Conservation (phyloP, 2,888 invertebrate genomes). For the Andricus quercusramuli region DNA sequence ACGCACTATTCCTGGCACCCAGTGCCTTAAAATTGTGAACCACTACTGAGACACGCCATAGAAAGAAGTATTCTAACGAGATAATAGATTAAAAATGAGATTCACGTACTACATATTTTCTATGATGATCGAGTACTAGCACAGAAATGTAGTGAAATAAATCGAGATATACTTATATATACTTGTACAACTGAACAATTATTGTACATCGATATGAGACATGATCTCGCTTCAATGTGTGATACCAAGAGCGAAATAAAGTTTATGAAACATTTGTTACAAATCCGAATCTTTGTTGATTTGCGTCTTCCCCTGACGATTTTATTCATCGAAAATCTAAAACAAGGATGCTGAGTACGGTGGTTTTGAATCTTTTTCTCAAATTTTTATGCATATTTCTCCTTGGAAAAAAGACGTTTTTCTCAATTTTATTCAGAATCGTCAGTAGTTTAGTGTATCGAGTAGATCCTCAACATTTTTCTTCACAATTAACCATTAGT, state of each 20-base stretch:
- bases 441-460: too few relatives aligned
- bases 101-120: conserved; percentile 49
- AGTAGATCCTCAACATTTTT: too few relatives aligned
- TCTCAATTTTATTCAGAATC: too few relatives aligned
- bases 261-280: conserved; percentile 65
- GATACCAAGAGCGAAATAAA: conserved; percentile 64
- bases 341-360: background rate
- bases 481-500: too few relatives aligned
- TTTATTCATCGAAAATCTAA: background rate
- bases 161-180: conserved; percentile 1
- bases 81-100: conserved; percentile 48
- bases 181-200: conserved; percentile 15
- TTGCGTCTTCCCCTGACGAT: background rate
- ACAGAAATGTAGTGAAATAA: conserved; percentile 14
- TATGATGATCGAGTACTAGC: conserved; percentile 4
- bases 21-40: conserved; percentile 67
- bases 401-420: too few relatives aligned
- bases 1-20: conserved; percentile 67
- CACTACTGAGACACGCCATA: conserved; percentile 44
- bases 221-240: conserved; percentile 43
- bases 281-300: conserved; percentile 13
- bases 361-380: too few relatives aligned
- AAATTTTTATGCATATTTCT: too few relatives aligned
- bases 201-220: conserved; percentile 31
- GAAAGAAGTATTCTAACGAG: conserved; percentile 57